Evolutionary conservation across 2,113 vertebrate genomes (phyloP), one percentile per base, ranked within the genome.

Genomic region (Mixornis gularis): DNA sequence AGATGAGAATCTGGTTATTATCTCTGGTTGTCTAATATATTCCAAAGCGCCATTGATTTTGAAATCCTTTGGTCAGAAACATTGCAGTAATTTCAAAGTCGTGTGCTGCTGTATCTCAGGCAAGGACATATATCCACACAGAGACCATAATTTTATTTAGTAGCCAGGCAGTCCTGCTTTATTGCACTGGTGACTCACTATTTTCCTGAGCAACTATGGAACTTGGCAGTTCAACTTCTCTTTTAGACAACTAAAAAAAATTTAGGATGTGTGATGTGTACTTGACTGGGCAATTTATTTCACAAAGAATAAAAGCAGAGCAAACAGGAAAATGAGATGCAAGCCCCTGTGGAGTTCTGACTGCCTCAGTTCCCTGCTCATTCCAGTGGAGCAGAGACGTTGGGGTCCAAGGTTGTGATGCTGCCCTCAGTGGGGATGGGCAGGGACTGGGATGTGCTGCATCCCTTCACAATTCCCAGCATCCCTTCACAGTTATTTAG

Each of bases 361-460:
- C 6, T 27, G 84, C 52, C 60, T 38, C 73, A 1, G 51, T 41
- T 38, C 55, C 62, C 78, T n/a, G 49, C 79, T 59, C 48, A 1
- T 27, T 63, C 34, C 32, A 7, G 59, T 2, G 34, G 12, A 48
- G 66, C 0, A 0, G 27, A 22, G 29, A 22, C 0, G 0, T 1
- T 41, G 85, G 36, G 40, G 20, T 9, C 6, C 1, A 29, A 43
- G 40, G 48, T 19, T 65, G 17, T 9, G 32, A 0, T 4, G 0
- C 7, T 60, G 48, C 30, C 38, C 12, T 34, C 11, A 1, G 4
- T 3, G 5, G 9, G 48, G 46, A 9, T 34, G 48, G 69, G 9
- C 44, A 17, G 41, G 8, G 21, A 3, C 21, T 56, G 36, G 48
- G 29, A 10, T 3, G 5, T 48, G 17, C 78, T 73, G 43, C 56